phyloP scores from a whole-genome alignment of 1,140 invertebrate species.

The Holcopasites calliopsidis region DNA sequence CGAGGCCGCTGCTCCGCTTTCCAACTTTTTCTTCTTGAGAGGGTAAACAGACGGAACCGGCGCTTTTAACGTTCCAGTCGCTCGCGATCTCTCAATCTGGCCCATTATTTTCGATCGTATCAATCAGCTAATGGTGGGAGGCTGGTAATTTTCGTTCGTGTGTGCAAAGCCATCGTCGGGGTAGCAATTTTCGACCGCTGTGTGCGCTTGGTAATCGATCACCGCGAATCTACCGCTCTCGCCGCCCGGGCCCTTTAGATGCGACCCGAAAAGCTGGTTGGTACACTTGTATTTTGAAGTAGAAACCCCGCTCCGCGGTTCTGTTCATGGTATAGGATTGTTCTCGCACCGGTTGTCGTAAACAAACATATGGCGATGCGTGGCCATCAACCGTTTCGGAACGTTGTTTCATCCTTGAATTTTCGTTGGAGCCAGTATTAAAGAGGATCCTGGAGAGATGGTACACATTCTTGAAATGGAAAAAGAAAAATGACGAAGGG shows the following conservation, averaged over 20 bases:
- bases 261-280: constrained; percentile 24
- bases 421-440: too few species aligned
- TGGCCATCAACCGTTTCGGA: neutral
- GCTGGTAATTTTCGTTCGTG: constrained; percentile 21
- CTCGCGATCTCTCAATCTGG: constrained; percentile 18
- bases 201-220: constrained; percentile 45
- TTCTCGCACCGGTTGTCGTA: neutral
- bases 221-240: constrained; percentile 39
- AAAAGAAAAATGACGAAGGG: too few species aligned
- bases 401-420: neutral
- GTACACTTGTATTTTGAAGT: neutral
- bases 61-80: constrained; percentile 1
- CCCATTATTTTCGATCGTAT: constrained; percentile 55
- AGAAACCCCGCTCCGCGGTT: neutral
- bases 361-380: neutral
- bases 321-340: neutral
- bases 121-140: constrained; percentile 51
- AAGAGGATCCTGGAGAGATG: too few species aligned
- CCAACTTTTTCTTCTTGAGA: neutral
- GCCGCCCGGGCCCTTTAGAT: neutral
- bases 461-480: too few species aligned
- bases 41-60: neutral
- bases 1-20: too few species aligned
- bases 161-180: constrained; percentile 27
- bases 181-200: constrained; percentile 46